Evolutionary conservation across 37 sponge, comb jelly and placozoan genomes (phyloP).

Genomic region (Oopsacas minuta): DNA sequence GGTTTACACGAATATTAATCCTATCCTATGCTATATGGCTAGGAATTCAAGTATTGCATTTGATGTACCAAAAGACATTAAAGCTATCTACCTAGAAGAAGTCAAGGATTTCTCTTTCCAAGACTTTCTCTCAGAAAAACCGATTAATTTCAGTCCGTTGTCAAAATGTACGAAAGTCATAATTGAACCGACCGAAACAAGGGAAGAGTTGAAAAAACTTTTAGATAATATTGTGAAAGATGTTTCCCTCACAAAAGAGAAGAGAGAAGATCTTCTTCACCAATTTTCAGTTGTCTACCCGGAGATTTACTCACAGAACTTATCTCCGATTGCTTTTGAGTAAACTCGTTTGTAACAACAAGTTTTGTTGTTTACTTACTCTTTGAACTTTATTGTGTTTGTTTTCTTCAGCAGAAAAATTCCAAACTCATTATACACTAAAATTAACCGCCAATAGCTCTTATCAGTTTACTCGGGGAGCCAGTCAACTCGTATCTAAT

Average conservation of each 20-base stretch:
- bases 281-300: constrained; percentile 6
- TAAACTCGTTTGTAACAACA: too few species aligned
- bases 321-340: neutral
- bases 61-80: neutral
- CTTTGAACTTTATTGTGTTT: too few species aligned
- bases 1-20: neutral
- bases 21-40: neutral
- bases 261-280: neutral
- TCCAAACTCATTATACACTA: too few species aligned
- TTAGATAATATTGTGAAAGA: neutral
- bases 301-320: neutral
- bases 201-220: neutral
- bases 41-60: neutral
- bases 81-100: neutral
- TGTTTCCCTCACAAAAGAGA: neutral
- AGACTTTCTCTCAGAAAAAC: neutral
- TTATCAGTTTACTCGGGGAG: too few species aligned
- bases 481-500: too few species aligned
- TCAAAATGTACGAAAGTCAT: neutral
- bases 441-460: too few species aligned
- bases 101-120: constrained; percentile 8
- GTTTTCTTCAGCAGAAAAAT: too few species aligned
- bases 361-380: too few species aligned
- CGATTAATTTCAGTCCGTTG: neutral
- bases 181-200: neutral